Conservation (phyloP, 2,888 invertebrate genomes). For the Leptopterna dolabrata region DNA sequence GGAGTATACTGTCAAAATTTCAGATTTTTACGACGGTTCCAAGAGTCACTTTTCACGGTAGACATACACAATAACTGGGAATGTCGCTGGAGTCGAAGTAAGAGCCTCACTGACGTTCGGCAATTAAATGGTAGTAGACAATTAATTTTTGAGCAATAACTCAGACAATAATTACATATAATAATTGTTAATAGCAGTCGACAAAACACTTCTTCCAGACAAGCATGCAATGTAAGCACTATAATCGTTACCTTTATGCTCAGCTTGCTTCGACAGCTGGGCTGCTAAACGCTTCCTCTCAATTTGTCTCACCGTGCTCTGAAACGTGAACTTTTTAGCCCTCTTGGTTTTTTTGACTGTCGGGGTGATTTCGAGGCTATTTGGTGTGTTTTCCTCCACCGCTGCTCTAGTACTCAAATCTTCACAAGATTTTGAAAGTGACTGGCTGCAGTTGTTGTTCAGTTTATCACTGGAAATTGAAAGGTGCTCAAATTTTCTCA, state of each 20-base stretch:
- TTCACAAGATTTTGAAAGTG: conserved; percentile 69
- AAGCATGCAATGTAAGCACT: too few relatives aligned
- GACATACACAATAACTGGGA: too few relatives aligned
- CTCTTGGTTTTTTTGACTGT: conserved; percentile 53
- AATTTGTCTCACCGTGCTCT: conserved; percentile 85
- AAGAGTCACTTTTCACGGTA: too few relatives aligned
- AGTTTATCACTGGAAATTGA: conserved; percentile 30
- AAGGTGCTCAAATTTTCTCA: background rate
- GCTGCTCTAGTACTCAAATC: conserved; percentile 62
- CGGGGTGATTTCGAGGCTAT: conserved; percentile 37
- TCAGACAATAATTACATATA: too few relatives aligned
- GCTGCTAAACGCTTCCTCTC: conserved; percentile 81
- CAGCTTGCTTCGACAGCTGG: conserved; percentile 80
- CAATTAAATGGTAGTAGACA: too few relatives aligned
- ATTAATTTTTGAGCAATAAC: too few relatives aligned
- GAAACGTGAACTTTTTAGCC: conserved; percentile 76
- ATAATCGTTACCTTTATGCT: conserved; percentile 71
- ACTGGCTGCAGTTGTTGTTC: background rate
- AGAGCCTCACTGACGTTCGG: too few relatives aligned
- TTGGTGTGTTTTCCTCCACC: conserved; percentile 24
- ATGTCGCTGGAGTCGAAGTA: too few relatives aligned
- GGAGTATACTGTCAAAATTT: too few relatives aligned
- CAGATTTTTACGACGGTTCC: too few relatives aligned
- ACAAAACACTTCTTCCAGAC: background rate
- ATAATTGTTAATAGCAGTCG: too few relatives aligned